These are phyloP conservation scores for Patagioenas fasciata DNA, from an alignment of 2,113 vertebrate species.

Conservation along the genomic window DNA sequence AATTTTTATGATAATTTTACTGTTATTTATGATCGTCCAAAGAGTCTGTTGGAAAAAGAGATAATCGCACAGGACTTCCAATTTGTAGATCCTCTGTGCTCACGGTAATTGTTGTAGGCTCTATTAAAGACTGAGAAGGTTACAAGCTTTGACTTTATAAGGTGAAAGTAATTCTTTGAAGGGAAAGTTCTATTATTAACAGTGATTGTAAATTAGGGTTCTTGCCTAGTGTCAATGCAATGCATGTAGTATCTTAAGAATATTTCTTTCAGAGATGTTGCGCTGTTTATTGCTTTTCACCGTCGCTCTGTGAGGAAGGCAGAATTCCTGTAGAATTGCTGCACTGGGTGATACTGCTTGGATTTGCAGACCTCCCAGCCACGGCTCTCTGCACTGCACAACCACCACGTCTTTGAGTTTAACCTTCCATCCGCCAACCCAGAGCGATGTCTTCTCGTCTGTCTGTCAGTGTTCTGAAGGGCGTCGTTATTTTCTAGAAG, in stretches of 20 bases:
- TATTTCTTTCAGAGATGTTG: neutral
- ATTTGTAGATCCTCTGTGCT: conserved; percentile 24
- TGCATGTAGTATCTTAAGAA: neutral
- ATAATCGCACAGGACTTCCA: neutral
- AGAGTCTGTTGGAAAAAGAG: conserved; percentile 26
- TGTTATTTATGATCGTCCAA: conserved; percentile 42
- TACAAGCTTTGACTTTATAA: conserved; percentile 62
- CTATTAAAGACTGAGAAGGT: conserved; percentile 55
- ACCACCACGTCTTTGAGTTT: too few relatives aligned
- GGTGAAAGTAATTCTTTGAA: conserved; percentile 63
- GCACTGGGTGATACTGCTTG: neutral
- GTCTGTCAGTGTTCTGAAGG: neutral
- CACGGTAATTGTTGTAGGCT: conserved; percentile 47
- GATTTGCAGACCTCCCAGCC: neutral
- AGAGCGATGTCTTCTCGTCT: neutral
- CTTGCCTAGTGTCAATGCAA: neutral
- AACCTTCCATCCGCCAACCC: neutral
- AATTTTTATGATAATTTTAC: conserved; percentile 64
- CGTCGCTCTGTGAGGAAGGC: neutral
- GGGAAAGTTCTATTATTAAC: conserved; percentile 40
- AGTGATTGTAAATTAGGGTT: neutral
- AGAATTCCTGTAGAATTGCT: neutral
- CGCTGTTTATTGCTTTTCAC: neutral
- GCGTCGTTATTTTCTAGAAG: neutral
- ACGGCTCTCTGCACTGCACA: neutral